A percentile compares a stretch with the other conserved stretches of the same genome.
Evolutionary conservation across 2,797 vertebrate genomes (phyloP).

Genomic region (Ptychobarbus kaznakovi): DNA sequence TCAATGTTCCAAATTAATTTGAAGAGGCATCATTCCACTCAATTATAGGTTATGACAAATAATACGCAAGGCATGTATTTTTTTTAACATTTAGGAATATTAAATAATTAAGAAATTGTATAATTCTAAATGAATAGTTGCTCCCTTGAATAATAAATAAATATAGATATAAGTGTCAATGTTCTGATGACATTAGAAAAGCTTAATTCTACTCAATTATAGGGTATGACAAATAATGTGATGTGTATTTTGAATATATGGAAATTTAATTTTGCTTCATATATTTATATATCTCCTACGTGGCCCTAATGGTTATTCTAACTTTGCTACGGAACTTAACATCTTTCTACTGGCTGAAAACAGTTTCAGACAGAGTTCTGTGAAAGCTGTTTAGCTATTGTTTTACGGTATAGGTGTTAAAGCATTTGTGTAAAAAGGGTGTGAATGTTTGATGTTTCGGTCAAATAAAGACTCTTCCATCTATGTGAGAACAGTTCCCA

Average conservation of each 20-base stretch:
- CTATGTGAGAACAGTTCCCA: slow-evolving; percentile 3
- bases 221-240: no score
- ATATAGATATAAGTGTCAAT: background rate
- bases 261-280: no score
- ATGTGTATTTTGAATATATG: no score
- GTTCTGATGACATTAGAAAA: background rate
- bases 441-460: slow-evolving; percentile 16
- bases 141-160: background rate
- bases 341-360: background rate
- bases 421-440: slow-evolving; percentile 5
- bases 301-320: background rate
- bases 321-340: background rate
- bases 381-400: background rate
- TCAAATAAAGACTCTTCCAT: background rate
- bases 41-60: background rate
- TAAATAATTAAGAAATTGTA: background rate
- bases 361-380: background rate
- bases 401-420: background rate
- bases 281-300: background rate
- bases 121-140: background rate
- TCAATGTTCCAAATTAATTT: background rate
- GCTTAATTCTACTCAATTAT: background rate
- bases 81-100: no score
- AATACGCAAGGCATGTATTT: background rate
- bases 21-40: background rate